Evolutionary conservation across 2,113 vertebrate species (phyloP).

Genomic region (Thamnaconus septentrionalis): DNA sequence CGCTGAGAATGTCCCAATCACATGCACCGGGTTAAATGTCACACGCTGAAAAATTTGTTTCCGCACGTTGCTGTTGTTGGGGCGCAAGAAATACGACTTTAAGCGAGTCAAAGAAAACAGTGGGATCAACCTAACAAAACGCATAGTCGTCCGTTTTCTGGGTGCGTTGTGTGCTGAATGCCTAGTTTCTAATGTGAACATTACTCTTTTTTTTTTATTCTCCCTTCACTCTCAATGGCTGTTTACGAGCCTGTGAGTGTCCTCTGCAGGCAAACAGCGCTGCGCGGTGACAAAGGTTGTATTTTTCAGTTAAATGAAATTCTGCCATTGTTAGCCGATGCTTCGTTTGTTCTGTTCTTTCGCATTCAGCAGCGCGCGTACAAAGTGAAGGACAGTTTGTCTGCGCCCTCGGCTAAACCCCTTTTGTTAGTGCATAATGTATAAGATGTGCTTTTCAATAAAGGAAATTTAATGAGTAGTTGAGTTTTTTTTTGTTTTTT

Average conservation of each 20-base stretch:
- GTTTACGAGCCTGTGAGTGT: slow-evolving; percentile 33
- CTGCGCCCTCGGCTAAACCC: slow-evolving; percentile 2
- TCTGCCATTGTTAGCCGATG: slow-evolving; percentile 30
- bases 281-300: slow-evolving; percentile 31
- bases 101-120: slow-evolving; percentile 5
- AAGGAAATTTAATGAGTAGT: slow-evolving; percentile 2
- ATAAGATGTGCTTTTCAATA: slow-evolving; percentile 7
- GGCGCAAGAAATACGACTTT: slow-evolving; percentile 43
- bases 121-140: not conserved
- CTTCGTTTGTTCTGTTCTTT: slow-evolving; percentile 35
- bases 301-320: slow-evolving; percentile 53
- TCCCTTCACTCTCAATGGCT: slow-evolving; percentile 11
- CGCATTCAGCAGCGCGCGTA: slow-evolving; percentile 20
- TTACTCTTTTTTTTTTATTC: slow-evolving; percentile 7
- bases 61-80: slow-evolving; percentile 49
- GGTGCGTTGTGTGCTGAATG: slow-evolving; percentile 42
- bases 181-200: not conserved
- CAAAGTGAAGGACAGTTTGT: slow-evolving; percentile 35
- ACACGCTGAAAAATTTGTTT: slow-evolving; percentile 60
- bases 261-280: slow-evolving; percentile 23
- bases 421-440: slow-evolving; percentile 8
- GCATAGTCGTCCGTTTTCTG: slow-evolving; percentile 45
- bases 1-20: slow-evolving; percentile 50
- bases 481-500: not conserved
- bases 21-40: slow-evolving; percentile 61